Base-by-base conservation (phyloP, 2,113 vertebrate species). In the Sinocyclocheilus anshuiensis region DNA sequence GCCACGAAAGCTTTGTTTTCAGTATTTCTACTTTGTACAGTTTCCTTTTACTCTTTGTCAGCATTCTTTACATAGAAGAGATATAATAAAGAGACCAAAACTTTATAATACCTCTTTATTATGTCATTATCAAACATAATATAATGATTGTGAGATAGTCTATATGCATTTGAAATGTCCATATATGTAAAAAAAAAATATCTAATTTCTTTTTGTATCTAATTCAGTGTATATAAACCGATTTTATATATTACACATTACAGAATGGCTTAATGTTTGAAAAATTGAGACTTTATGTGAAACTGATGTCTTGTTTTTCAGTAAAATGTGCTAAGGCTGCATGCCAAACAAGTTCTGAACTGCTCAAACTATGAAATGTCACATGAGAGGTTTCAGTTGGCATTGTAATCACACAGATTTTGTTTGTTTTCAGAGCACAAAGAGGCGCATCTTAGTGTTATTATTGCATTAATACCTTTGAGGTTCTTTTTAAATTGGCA, bases 251-350 rank as follows among this genome's bases (percentile, higher is more conserved):
- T 26, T 67, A 29, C 7, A 2, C 6, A 33, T 69, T 69, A 16
- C 26, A 67, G 29, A 13, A 24, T 33, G 15, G 15, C 65, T 36
- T 57, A 57, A 57, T 57, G 55, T 57, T 22, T 55, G 53, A 55
- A 18, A 57, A 57, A 57, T 20, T 0, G 55, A 39, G 20, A 3
- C 20, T 61, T 16, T 18, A 15, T 61, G 42, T 80, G 22, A 22
- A 42, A 9, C 55, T 61, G 55, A 79, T 61, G 6, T 80, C 55
- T 80, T 61, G 33, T 61, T 63, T 80, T 79, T 63, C 33, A 24
- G 24, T 80, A 16, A 36, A 78, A 61, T 57, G 29, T 1, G n/a
- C 15, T 53, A 77, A 5, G 6, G 10, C 4, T 9, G 18, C 53
- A 57, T n/a, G 12, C 53, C 4, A 4, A 39, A 59, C 55, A 13